These are phyloP conservation scores for Antechinus flavipes DNA, from an alignment of 2,113 vertebrate species.

Conservation along the genomic window DNA sequence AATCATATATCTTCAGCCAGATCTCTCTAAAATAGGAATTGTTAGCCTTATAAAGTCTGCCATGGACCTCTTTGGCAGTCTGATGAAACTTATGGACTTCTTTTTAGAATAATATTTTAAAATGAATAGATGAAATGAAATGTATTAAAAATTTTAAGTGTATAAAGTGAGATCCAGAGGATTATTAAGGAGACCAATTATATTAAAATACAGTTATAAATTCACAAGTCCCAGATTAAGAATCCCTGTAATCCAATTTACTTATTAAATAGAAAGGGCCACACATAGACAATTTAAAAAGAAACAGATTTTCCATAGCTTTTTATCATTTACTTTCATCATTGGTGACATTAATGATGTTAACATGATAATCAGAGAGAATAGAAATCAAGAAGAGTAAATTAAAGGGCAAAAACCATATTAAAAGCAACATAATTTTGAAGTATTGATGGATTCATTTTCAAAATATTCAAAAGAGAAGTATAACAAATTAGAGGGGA, in stretches of 20 bases:
- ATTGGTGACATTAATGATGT: not conserved
- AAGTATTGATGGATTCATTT: not conserved
- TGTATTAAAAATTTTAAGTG: too few relatives aligned
- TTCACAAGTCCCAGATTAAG: not conserved
- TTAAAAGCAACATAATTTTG: not conserved
- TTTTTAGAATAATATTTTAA: not conserved
- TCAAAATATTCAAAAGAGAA: not conserved
- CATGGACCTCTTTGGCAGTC: not conserved
- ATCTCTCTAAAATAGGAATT: not conserved
- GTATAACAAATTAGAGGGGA: not conserved
- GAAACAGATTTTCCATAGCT: not conserved
- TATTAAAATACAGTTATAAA: not conserved
- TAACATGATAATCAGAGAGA: not conserved
- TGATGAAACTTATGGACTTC: not conserved
- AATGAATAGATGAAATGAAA: not conserved
- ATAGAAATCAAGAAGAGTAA: not conserved
- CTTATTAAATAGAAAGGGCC: not conserved
- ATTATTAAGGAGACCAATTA: not conserved
- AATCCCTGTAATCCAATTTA: not conserved
- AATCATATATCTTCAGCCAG: not conserved
- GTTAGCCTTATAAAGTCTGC: not conserved
- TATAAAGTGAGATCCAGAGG: not conserved
- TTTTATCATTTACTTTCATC: not conserved
- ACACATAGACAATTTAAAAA: not conserved
- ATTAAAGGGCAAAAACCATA: not conserved